Base-by-base conservation (phyloP, 2,888 invertebrate genomes). In the Agrypnus murinus region DNA sequence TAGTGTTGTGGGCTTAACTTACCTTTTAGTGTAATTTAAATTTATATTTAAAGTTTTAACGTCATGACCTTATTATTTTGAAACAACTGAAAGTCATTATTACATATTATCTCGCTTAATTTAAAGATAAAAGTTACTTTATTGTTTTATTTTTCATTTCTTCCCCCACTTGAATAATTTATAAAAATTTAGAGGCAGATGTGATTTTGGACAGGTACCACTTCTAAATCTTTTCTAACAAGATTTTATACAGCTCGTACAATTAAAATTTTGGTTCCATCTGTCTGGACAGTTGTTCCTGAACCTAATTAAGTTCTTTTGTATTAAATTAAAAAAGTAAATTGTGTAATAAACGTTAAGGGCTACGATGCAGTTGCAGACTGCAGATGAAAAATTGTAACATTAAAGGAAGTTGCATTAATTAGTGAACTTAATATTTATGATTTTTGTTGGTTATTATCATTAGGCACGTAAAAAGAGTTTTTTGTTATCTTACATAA, bases 241-340 rank as follows among this genome's bases (percentile, higher is more conserved):
- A 69, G 71, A 72, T 74, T 72, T 74, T 66, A 68, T 69, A 69
- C 65, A 55, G 63, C 48, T 48, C 53, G 55, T 63, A 67, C 63
- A 64, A 71, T 69, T 65, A 71, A 68, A 68, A 63, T 31, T 45
- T 50, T 50, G 50, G 57, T 65, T 62, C 69, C 74, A 72, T 74
- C 74, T 74, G 72, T 62, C 74, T 60, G 38, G 59, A 62, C 74
- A 74, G 72, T 74, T 74, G 74, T 69, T 72, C 67, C 32, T 1
- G 9, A 45, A 55, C 38, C 53, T 60, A 68, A 68, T 68, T 68
- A 68, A 62, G 38, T 59, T 67, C 46, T 62, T 67, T 62, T 62
- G 43, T 48, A 36, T 50, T 12, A 53, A 53, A 62, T 48, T 34
- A 62, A 62, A 46, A 58, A 62, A 62, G 25, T 62, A 62, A 48